Evolutionary conservation across 92 coral and sea anemone species (phyloP), one percentile per base, ranked within the genome.

Genomic region (Porites divaricata): DNA sequence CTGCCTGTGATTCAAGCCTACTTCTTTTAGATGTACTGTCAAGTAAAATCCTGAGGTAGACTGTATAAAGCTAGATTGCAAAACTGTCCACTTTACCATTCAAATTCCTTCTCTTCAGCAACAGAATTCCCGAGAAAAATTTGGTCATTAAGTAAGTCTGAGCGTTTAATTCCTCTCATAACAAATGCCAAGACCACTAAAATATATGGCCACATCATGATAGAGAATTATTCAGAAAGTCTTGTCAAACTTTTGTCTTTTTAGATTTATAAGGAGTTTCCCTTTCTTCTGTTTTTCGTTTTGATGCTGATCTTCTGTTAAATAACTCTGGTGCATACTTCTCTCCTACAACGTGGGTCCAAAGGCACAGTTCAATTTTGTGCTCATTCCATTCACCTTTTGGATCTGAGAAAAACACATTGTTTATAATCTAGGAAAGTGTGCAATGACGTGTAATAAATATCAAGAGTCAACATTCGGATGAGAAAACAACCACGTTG

Each of bases 321-420:
- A 89, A 82, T 66, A 91, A 66, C 41, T 82, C 92, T 7, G 97
- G 95, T 26, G 93, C 92, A 71, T 79, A 88, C 77, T 93, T 95
- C 25, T 54, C 65, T 63, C 94, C 95, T 67, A 89, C 76, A 50
- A 86, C 92, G 63, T 91, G 91, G 2, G 97, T 85, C 99, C 99
- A 97, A 67, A 97, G 84, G 25, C 96, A 88, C 41, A 97, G 76
- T 72, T 97, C 99, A 25, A 95, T 87, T 82, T 97, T 97, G 79
- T 97, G 99, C 67, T 89, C 99, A 62, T 94, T 91, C 99, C 99
- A 97, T 4, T 89, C 77, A 14, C 93, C 95, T 64, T 81, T 62
- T 2, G 99, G 90, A 41, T 93, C 99, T 97, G 45, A 17, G 62
- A 25, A 26, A 41, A 61, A 41, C 77, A 83, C 22, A 20, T 2